Conservation (phyloP, 1,140 invertebrate genomes). For the Halyomorpha halys region DNA sequence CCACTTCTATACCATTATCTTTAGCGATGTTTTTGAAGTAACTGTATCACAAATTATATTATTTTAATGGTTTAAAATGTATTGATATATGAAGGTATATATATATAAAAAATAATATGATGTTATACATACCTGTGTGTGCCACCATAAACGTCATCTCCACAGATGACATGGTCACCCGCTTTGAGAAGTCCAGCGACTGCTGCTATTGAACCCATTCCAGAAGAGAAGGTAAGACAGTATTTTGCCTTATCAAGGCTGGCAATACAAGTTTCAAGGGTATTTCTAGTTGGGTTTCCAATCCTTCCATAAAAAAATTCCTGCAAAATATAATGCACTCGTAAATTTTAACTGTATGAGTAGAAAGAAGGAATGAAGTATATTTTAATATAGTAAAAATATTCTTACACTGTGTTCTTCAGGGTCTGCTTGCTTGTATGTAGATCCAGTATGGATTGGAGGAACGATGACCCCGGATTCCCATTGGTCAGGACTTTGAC, state of each 20-base stretch:
- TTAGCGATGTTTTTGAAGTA: slow-evolving; percentile 46
- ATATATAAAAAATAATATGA: no score
- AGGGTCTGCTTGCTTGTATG: slow-evolving; percentile 83
- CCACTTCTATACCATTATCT: slow-evolving; percentile 57
- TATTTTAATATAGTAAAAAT: background rate
- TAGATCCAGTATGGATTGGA: slow-evolving; percentile 85
- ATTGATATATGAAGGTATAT: no score
- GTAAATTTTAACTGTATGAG: background rate
- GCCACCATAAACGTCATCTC: slow-evolving; percentile 94
- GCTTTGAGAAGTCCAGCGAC: slow-evolving; percentile 60
- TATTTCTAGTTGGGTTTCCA: slow-evolving; percentile 90
- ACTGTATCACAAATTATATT: no score
- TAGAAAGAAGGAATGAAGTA: slow-evolving; percentile 13
- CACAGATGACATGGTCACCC: slow-evolving; percentile 85
- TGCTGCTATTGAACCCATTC: slow-evolving; percentile 72
- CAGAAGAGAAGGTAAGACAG: slow-evolving; percentile 78
- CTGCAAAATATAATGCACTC: slow-evolving; percentile 40
- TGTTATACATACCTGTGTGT: slow-evolving; percentile 54
- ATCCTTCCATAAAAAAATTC: slow-evolving; percentile 86
- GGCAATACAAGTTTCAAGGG: slow-evolving; percentile 81
- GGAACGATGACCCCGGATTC: slow-evolving; percentile 65
- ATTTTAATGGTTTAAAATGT: no score
- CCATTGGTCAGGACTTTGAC: slow-evolving; percentile 85
- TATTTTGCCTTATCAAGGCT: slow-evolving; percentile 82
- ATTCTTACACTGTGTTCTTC: slow-evolving; percentile 40